Percentiles rank a stretch among this genome's conserved stretches.
Evolutionary conservation across 2,888 invertebrate genomes (phyloP).

Genomic region (Coecobrya sp.): DNA sequence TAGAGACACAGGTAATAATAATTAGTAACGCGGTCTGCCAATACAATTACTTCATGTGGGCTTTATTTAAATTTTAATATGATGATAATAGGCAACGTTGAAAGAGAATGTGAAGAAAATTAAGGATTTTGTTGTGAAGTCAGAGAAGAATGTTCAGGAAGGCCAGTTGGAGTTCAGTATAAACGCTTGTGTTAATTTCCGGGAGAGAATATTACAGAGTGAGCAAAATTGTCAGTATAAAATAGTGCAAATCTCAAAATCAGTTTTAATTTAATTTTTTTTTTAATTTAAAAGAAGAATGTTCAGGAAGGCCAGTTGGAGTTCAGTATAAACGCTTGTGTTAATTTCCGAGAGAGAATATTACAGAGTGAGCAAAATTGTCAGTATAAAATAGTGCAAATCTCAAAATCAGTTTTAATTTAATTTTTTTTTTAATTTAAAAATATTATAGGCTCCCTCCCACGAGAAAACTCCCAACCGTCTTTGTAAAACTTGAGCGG

Average conservation of each 20-base stretch:
- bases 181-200: neutral
- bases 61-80: too few species aligned
- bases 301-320: neutral
- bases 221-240: too few species aligned
- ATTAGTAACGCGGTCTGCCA: too few species aligned
- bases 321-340: constrained; percentile 17
- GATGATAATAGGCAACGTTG: neutral
- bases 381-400: neutral
- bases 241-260: neutral
- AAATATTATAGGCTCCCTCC: too few species aligned
- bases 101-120: neutral
- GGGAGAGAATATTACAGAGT: neutral
- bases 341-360: neutral
- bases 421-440: too few species aligned
- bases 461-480: too few species aligned
- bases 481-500: too few species aligned
- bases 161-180: constrained; percentile 9
- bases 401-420: too few species aligned
- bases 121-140: neutral
- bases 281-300: neutral
- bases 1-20: neutral
- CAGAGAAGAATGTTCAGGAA: neutral
- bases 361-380: neutral
- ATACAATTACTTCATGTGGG: too few species aligned
- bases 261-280: too few species aligned